Evolutionary conservation across 2,888 invertebrate species (phyloP), one percentile per base, ranked within the genome.

Genomic region (Sinelater perroti): DNA sequence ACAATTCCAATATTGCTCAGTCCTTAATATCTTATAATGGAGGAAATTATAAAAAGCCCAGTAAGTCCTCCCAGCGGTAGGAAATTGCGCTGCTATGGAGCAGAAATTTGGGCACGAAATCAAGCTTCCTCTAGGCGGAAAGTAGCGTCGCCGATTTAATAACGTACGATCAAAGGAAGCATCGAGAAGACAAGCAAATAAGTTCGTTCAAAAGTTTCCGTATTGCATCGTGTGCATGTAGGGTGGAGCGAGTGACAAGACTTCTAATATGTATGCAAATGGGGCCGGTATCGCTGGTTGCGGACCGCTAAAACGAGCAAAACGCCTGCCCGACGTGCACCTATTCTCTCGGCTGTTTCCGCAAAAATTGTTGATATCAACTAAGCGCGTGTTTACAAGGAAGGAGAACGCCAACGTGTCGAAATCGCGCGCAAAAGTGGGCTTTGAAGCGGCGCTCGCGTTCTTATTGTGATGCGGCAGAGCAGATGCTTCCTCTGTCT

Each of bases 211-310:
- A 40, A 40, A 40, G 40, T 24, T n/a, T n/a, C 24, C 14, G 11
- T 40, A 40, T 40, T 40, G 24, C 40, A 40, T 40, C 26, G 46
- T 47, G 26, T 49, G 56, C 54, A 49, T 42, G 51, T 46, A 53
- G 62, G 60, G 64, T 60, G 62, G 62, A 58, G 59, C 47, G 45
- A 44, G 60, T 58, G 62, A 62, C 60, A 64, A 56, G 62, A 56
- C 58, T 56, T 61, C 56, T 61, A 64, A 64, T 64, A 64, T 64
- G 59, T 64, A 64, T 64, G 64, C 61, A 64, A 64, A 63, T 64
- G 56, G 62, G 35, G 18, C 17, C 24, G 24, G 24, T 40, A 17
- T 40, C 40, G 14, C 40, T 24, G 26, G 24, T 24, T 40, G 40
- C 40, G 40, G 40, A 26, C 26, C 26, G 40, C 18, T 20, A 2